Percentiles rank a stretch among this genome's conserved stretches.
Evolutionary conservation across 37 sponge, comb jelly and placozoan genomes (phyloP).

Genomic region (Geodia barretti): DNA sequence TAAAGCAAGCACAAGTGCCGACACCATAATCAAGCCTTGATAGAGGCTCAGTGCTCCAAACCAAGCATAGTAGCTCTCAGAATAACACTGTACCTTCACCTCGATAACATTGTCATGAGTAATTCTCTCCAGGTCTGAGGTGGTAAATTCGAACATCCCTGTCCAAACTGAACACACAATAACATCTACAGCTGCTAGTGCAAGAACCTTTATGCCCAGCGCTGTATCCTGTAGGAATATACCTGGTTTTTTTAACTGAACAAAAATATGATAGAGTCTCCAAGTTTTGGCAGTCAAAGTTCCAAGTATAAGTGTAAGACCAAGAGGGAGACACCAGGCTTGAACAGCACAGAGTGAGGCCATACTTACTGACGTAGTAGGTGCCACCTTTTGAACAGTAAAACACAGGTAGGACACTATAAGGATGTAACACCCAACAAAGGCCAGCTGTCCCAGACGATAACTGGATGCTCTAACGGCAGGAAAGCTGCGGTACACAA

Average conservation of each 20-base stretch:
- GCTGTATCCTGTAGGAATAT: not conserved
- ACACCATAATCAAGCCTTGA: not conserved
- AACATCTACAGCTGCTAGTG: not conserved
- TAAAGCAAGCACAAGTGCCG: too few relatives aligned
- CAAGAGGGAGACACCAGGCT: not conserved
- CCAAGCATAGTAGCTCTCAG: not conserved
- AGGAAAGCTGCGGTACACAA: not conserved
- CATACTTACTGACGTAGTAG: not conserved
- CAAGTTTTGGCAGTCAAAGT: conserved; percentile 6
- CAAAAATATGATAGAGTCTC: conserved; percentile 48
- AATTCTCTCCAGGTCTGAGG: not conserved
- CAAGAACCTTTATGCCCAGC: not conserved
- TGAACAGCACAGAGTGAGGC: not conserved
- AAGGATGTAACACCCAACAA: conserved; percentile 11
- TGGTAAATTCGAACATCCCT: not conserved
- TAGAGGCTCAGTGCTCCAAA: not conserved
- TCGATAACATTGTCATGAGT: not conserved
- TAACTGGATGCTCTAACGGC: conserved; percentile 9
- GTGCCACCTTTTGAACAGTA: not conserved
- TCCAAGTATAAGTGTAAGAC: conserved; percentile 12
- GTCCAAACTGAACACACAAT: not conserved
- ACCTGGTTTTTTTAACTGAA: conserved; percentile 30
- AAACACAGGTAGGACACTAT: not conserved
- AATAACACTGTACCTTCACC: not conserved
- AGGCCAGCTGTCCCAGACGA: conserved; percentile 3